Evolutionary conservation across 2,888 invertebrate species (phyloP).

Genomic region (Sthenelais limicola): DNA sequence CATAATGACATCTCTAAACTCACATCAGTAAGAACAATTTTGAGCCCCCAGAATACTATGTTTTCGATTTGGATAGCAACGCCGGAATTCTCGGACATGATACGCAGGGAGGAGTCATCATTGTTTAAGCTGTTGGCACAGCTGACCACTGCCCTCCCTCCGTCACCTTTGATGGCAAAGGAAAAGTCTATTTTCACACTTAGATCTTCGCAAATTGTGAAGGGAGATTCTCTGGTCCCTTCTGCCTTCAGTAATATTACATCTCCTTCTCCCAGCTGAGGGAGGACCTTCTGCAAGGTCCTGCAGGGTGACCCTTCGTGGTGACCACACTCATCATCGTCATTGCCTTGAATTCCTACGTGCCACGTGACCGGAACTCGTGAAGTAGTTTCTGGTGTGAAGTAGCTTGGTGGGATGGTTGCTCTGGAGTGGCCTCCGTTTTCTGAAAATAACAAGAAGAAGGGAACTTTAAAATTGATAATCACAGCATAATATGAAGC

Average conservation of each 20-base stretch:
- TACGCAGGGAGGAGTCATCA: conserved; percentile 22
- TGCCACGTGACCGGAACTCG: conserved; percentile 2
- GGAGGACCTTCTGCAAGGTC: conserved; percentile 24
- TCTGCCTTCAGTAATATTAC: not conserved
- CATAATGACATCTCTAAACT: conserved; percentile 16
- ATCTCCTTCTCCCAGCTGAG: conserved; percentile 27
- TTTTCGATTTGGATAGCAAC: conserved; percentile 15
- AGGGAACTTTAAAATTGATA: too few species aligned
- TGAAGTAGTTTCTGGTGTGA: not conserved
- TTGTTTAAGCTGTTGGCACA: not conserved
- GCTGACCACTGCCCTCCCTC: conserved; percentile 3
- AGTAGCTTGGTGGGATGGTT: not conserved
- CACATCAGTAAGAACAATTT: conserved; percentile 30
- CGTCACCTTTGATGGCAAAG: conserved; percentile 12
- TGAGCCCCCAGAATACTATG: conserved; percentile 7
- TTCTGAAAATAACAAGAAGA: too few species aligned
- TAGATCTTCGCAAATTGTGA: conserved; percentile 18
- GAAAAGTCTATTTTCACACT: conserved; percentile 20
- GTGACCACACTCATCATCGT: conserved; percentile 24
- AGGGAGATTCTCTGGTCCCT: not conserved
- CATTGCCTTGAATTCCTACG: conserved; percentile 4
- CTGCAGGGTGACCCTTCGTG: not conserved
- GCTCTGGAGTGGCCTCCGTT: too few species aligned
- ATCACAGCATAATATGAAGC: too few species aligned
- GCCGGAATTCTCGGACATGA: not conserved